Percentiles rank a stretch among this genome's conserved stretches.
Evolutionary conservation across 2,797 vertebrate genomes (phyloP).

Genomic region (Moxostoma hubbsi): DNA sequence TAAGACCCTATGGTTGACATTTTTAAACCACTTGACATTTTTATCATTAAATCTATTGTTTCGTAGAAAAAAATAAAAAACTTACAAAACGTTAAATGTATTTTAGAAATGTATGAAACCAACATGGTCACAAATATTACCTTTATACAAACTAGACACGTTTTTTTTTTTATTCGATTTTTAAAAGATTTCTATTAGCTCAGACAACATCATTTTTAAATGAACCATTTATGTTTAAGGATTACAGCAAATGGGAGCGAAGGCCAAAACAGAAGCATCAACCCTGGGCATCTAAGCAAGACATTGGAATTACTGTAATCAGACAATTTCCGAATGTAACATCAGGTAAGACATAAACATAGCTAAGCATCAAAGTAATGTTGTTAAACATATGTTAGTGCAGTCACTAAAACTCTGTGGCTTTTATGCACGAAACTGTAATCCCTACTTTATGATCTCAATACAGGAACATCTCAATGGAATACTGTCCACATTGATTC

Average conservation of each 20-base stretch:
- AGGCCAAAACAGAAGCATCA: conserved; percentile 6
- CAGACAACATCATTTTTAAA: neutral
- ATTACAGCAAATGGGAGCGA: conserved; percentile 59
- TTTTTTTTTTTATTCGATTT: no score
- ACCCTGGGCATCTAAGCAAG: neutral
- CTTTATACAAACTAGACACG: no score
- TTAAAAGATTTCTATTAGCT: no score
- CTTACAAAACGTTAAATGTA: no score
- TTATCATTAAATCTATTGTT: no score
- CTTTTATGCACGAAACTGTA: neutral
- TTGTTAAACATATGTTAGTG: neutral
- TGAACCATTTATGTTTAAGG: conserved; percentile 38
- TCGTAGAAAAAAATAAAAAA: no score
- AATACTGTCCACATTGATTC: conserved; percentile 4
- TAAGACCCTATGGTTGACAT: no score
- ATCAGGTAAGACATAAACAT: conserved; percentile 36
- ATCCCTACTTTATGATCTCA: neutral
- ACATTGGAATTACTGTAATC: neutral
- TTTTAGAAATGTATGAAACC: no score
- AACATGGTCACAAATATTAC: no score
- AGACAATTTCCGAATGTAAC: conserved; percentile 15
- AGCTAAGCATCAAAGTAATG: neutral
- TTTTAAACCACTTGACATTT: no score
- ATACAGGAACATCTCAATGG: conserved; percentile 16
- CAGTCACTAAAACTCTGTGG: neutral